phyloP scores from a whole-genome alignment of 2,888 invertebrate genomes.

The Chromoteleia sp. region DNA sequence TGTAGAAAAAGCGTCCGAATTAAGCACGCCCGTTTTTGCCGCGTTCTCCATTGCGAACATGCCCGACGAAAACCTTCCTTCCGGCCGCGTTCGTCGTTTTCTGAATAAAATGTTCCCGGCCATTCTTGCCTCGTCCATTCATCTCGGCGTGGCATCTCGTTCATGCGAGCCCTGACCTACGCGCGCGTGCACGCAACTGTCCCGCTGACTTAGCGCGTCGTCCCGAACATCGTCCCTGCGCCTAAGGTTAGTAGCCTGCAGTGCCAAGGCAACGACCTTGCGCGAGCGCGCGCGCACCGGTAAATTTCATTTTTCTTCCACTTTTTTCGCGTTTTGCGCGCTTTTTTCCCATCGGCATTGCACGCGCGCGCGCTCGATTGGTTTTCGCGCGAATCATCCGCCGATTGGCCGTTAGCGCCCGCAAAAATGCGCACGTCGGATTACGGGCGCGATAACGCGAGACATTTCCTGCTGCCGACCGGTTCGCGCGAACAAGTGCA shows the following conservation, averaged over 20 bases:
- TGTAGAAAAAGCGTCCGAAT: too few relatives aligned
- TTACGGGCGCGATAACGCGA: constrained; percentile 21
- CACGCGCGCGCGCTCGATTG: constrained; percentile 19
- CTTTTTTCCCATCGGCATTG: constrained; percentile 12
- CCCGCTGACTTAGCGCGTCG: constrained; percentile 61
- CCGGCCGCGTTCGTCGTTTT: neutral
- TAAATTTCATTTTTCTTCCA: constrained; percentile 72
- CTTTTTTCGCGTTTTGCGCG: constrained; percentile 15
- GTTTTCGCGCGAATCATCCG: constrained; percentile 30
- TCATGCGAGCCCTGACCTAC: constrained; percentile 67
- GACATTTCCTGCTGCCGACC: constrained; percentile 32
- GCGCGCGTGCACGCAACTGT: constrained; percentile 66
- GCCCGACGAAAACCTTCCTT: neutral
- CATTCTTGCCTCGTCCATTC: constrained; percentile 44
- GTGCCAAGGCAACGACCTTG: constrained; percentile 74
- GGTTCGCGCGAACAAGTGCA: constrained; percentile 27
- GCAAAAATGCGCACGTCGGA: constrained; percentile 38
- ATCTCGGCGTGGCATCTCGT: constrained; percentile 50
- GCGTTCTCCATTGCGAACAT: too few relatives aligned
- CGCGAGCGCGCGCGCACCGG: constrained; percentile 66
- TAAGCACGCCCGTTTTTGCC: too few relatives aligned
- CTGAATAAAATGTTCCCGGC: constrained; percentile 15
- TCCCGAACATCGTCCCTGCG: constrained; percentile 54
- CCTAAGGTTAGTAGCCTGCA: constrained; percentile 74
- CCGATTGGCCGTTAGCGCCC: constrained; percentile 25